Evolutionary conservation across 2,113 vertebrate genomes (phyloP).

Genomic region (Colistium nudipinnis): DNA sequence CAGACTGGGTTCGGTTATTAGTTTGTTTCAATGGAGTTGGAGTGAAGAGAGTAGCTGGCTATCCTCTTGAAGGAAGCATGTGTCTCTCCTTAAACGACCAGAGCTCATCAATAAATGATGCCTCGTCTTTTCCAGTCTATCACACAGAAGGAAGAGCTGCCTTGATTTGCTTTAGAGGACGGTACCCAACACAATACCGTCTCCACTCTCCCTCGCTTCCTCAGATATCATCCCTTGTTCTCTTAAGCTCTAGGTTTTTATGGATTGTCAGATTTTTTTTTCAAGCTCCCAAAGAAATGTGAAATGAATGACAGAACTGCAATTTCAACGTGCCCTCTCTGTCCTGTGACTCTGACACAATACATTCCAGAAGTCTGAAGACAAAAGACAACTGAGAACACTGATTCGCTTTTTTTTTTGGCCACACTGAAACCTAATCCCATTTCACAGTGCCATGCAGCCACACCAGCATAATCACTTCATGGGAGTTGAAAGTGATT

Average conservation of each 20-base stretch:
- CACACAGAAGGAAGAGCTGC: conserved; percentile 55
- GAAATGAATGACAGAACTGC: conserved; percentile 33
- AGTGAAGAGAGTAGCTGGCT: conserved; percentile 34
- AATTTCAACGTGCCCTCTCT: conserved; percentile 33
- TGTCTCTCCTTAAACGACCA: conserved; percentile 71
- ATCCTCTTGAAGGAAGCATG: conserved; percentile 70
- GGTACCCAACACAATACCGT: conserved; percentile 17
- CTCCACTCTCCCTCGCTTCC: conserved; percentile 22
- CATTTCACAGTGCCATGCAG: conserved; percentile 69
- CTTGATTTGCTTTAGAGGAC: conserved; percentile 63
- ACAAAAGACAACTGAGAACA: conserved; percentile 57
- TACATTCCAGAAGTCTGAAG: conserved; percentile 61
- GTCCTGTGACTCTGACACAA: conserved; percentile 51
- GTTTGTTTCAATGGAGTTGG: conserved; percentile 28
- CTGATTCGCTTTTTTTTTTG: conserved; percentile 38
- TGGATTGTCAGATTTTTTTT: conserved; percentile 2
- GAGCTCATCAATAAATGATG: conserved; percentile 77
- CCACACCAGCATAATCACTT: conserved; percentile 76
- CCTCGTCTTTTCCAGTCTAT: conserved; percentile 70
- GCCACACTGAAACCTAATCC: conserved; percentile 74
- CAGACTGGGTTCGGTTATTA: conserved; percentile 41
- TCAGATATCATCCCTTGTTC: conserved; percentile 23
- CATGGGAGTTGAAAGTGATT: conserved; percentile 80
- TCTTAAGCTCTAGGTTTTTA: conserved; percentile 28
- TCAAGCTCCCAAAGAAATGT: conserved; percentile 19